These are phyloP conservation scores for Conger conger DNA, from an alignment of 2,113 vertebrate species.

Conservation along the genomic window DNA sequence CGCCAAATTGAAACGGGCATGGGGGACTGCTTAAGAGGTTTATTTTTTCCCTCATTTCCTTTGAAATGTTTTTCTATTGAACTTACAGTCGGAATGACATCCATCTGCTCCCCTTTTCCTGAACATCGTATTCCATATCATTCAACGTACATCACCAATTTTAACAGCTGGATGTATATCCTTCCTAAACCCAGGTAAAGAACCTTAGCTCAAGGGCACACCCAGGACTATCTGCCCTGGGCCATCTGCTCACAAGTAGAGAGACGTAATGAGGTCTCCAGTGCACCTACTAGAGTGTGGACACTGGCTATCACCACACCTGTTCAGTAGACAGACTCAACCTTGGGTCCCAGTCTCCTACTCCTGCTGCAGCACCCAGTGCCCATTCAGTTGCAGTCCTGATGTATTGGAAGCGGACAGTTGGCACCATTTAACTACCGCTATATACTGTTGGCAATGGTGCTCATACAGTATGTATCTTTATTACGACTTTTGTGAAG, in stretches of 20 bases:
- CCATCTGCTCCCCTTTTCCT: not conserved
- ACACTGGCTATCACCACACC: not conserved
- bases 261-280: not conserved
- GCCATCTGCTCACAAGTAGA: slow-evolving; percentile 15
- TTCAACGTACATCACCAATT: not conserved
- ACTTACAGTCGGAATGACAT: not conserved
- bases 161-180: not conserved
- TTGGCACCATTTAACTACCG: not conserved
- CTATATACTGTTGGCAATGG: not conserved
- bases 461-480: not conserved
- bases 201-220: slow-evolving; percentile 5
- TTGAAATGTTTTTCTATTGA: not conserved
- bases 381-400: not conserved
- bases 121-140: not conserved
- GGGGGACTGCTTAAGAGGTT: not conserved
- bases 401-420: not conserved
- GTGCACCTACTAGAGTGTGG: not conserved
- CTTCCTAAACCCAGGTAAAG: slow-evolving; percentile 11
- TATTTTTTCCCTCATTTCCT: not conserved
- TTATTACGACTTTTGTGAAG: not conserved
- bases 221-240: not conserved
- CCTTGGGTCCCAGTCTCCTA: not conserved
- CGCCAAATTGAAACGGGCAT: not conserved
- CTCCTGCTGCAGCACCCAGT: not conserved
- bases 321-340: not conserved